Percentiles rank a stretch among this genome's conserved stretches.
Conservation (phyloP, 2,888 invertebrate genomes). For the Drosophila fulvimacula region DNA sequence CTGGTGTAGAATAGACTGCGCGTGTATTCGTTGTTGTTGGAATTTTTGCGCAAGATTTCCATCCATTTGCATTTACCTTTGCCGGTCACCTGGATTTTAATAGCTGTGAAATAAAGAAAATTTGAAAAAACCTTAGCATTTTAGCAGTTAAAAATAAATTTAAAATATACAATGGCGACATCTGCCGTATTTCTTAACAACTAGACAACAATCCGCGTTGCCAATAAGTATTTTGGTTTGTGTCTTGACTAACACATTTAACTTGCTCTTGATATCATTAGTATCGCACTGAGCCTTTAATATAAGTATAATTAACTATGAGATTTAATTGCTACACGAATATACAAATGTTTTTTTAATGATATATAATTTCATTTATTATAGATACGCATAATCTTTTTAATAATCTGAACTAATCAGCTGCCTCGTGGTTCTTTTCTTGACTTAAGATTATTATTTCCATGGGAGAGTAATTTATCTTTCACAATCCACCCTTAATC, state of each 20-base stretch:
- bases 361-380: not conserved
- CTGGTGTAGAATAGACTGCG: conserved; percentile 83
- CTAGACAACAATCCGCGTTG: not conserved
- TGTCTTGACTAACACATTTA: not conserved
- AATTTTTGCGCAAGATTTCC: conserved; percentile 83
- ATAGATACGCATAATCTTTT: not conserved
- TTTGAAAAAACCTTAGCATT: not conserved
- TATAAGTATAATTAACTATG: rapidly evolving
- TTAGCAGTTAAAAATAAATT: not conserved
- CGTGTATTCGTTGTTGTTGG: conserved; percentile 79
- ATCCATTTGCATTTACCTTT: conserved; percentile 85
- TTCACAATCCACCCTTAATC: not conserved
- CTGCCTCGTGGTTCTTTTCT: not conserved
- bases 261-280: too few relatives aligned
- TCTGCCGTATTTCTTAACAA: not conserved
- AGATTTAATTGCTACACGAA: not conserved
- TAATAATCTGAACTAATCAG: too few relatives aligned
- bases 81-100: conserved; percentile 83
- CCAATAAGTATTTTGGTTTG: not conserved
- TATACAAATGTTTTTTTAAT: too few relatives aligned
- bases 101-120: conserved; percentile 64
- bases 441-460: too few relatives aligned
- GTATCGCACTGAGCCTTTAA: not conserved
- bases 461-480: too few relatives aligned
- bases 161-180: not conserved